phyloP scores from a whole-genome alignment of 2,113 vertebrate genomes.

The Henicopernis longicauda region DNA sequence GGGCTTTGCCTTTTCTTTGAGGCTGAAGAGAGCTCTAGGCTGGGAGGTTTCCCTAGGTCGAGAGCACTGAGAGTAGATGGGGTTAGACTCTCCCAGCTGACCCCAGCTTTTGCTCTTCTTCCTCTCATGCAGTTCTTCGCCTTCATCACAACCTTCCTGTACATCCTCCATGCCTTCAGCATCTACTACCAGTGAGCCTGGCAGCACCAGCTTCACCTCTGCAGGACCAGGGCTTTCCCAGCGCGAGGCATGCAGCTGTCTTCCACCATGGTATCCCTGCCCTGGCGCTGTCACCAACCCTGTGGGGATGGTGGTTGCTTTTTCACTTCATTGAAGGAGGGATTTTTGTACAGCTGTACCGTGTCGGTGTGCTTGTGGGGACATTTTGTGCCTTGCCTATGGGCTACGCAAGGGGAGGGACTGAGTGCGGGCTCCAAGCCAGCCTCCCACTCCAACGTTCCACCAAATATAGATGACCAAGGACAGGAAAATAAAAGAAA shows the following conservation, averaged over 20 bases:
- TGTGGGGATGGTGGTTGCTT: fast-evolving
- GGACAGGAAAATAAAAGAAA: background rate
- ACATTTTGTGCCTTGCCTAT: background rate
- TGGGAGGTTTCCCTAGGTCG: background rate
- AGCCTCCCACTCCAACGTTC: background rate
- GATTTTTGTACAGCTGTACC: background rate
- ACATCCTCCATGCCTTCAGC: constrained; percentile 52
- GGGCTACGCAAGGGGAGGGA: background rate
- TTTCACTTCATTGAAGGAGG: background rate
- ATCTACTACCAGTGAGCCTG: constrained; percentile 48
- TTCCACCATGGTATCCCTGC: background rate
- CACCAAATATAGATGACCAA: background rate
- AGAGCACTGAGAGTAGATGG: background rate
- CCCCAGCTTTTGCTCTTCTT: background rate
- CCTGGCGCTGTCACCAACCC: background rate
- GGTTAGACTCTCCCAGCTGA: background rate
- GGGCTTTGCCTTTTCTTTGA: background rate
- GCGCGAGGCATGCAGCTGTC: background rate
- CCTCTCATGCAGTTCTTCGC: background rate
- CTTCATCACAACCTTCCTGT: constrained; percentile 45
- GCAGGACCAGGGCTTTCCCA: background rate
- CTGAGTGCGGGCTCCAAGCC: background rate
- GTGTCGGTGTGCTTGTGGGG: background rate
- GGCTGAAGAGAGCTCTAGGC: background rate
- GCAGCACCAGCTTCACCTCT: background rate